Evolutionary conservation across 2,113 vertebrate genomes (phyloP).

Genomic region (Guaruba guarouba): DNA sequence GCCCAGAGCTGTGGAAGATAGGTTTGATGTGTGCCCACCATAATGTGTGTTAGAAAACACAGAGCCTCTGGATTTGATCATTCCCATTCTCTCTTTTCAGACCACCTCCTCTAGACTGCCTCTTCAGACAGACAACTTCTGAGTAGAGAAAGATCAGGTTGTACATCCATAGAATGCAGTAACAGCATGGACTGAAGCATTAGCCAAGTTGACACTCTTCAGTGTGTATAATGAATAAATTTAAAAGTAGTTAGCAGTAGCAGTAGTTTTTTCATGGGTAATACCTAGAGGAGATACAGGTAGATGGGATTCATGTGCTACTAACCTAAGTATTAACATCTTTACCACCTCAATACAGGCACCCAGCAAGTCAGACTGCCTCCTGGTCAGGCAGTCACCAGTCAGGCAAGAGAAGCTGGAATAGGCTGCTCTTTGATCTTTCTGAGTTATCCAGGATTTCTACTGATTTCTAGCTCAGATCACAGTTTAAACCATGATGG

Average conservation of each 20-base stretch:
- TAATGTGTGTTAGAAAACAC: not conserved
- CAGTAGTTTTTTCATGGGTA: not conserved
- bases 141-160: not conserved
- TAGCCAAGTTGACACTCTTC: not conserved
- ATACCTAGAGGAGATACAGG: not conserved
- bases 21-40: not conserved
- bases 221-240: not conserved
- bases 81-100: not conserved
- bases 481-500: not conserved
- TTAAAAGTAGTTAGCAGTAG: not conserved
- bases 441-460: not conserved
- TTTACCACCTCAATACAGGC: not conserved
- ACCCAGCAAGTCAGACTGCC: not conserved
- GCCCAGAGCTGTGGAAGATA: not conserved
- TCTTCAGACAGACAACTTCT: not conserved
- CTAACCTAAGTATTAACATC: not conserved
- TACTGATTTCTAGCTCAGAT: not conserved
- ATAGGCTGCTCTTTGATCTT: not conserved
- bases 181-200: not conserved
- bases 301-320: not conserved
- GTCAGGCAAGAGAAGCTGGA: not conserved
- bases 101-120: not conserved
- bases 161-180: not conserved
- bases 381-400: not conserved
- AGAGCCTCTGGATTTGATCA: not conserved